Conservation (phyloP, 92 coral and sea anemone genomes). For the Paragorgia papillata region DNA sequence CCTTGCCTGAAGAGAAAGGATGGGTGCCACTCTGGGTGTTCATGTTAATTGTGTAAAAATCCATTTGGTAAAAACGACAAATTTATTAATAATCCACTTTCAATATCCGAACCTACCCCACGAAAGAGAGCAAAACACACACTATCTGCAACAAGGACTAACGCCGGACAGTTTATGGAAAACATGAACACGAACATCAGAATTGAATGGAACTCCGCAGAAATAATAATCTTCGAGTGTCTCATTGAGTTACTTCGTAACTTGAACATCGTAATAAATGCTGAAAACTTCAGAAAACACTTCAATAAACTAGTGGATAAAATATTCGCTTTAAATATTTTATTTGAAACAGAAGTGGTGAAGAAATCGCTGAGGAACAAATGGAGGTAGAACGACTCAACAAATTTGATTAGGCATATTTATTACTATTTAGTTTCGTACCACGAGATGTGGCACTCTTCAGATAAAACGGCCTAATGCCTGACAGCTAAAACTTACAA, state of each 20-base stretch:
- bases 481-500: too few relatives aligned
- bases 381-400: too few relatives aligned
- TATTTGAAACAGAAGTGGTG: slow-evolving; percentile 3
- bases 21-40: not conserved
- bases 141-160: slow-evolving; percentile 5
- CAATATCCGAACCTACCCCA: not conserved
- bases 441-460: too few relatives aligned
- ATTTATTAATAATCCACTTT: not conserved
- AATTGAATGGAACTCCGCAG: not conserved
- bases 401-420: too few relatives aligned
- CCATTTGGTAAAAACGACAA: slow-evolving; percentile 12
- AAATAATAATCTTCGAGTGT: not conserved
- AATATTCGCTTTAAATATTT: not conserved
- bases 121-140: slow-evolving; percentile 13
- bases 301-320: not conserved
- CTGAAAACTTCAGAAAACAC: not conserved
- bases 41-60: slow-evolving; percentile 3
- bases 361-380: not conserved
- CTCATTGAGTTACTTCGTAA: not conserved
- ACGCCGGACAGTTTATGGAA: slow-evolving; percentile 1
- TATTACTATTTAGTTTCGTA: too few relatives aligned
- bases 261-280: not conserved
- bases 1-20: not conserved
- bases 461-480: too few relatives aligned
- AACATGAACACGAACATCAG: slow-evolving; percentile 2